Conservation (phyloP, 2,113 vertebrate genomes). For the Entelurus aequoreus region DNA sequence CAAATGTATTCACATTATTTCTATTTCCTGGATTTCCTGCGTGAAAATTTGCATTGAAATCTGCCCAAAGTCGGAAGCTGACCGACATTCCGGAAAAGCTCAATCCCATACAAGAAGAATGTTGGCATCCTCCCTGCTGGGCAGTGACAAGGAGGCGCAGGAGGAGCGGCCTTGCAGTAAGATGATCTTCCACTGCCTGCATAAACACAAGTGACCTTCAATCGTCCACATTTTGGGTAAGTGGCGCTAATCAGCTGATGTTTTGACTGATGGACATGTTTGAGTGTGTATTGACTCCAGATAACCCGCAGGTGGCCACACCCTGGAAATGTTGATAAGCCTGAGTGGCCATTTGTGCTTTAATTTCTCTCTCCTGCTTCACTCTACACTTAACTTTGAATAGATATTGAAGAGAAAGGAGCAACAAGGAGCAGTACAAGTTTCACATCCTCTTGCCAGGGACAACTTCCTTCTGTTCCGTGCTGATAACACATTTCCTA, state of each 20-base stretch:
- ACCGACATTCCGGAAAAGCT: too few species aligned
- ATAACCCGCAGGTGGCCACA: conserved; percentile 23
- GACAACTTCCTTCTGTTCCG: conserved; percentile 44
- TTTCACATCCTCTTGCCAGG: conserved; percentile 53
- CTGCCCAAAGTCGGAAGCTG: too few species aligned
- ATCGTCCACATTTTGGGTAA: conserved; percentile 4
- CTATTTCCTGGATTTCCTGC: not conserved
- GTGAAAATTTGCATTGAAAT: too few species aligned
- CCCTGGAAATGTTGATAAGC: conserved; percentile 20
- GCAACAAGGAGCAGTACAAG: conserved; percentile 11
- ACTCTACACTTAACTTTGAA: not conserved
- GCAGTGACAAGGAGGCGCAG: not conserved
- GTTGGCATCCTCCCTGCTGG: not conserved
- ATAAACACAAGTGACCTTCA: conserved; percentile 1
- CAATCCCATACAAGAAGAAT: not conserved
- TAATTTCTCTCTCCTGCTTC: not conserved
- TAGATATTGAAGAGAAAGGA: not conserved
- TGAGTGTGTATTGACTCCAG: conserved; percentile 6
- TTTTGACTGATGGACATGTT: not conserved
- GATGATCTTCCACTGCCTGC: conserved; percentile 19
- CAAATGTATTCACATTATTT: not conserved
- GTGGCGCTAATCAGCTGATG: conserved; percentile 6
- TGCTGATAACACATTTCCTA: conserved; percentile 39
- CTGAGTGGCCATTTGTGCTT: not conserved
- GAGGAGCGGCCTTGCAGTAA: conserved; percentile 48